Percentiles rank a stretch among this genome's conserved stretches.
Conservation (phyloP, 1,140 invertebrate species). For the Physella acuta region DNA sequence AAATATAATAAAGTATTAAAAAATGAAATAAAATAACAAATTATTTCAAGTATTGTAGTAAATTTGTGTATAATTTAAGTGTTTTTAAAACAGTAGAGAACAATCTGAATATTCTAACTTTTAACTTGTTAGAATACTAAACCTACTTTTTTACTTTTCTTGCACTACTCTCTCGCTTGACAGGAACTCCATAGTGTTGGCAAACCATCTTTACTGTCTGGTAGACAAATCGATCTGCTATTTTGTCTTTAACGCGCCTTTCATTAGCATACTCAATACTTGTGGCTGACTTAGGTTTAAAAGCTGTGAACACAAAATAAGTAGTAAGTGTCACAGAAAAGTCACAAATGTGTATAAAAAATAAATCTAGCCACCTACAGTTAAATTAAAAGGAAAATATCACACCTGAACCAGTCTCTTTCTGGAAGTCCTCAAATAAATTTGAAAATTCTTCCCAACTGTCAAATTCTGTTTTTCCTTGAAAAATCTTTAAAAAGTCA, state of each 20-base stretch:
- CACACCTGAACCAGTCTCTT: conserved; percentile 21
- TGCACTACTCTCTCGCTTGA: conserved; percentile 4
- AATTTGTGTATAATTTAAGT: neutral
- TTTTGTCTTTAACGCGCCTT: conserved; percentile 13
- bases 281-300: conserved; percentile 21
- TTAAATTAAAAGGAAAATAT: conserved; percentile 3
- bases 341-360: too few species aligned
- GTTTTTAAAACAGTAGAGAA: neutral
- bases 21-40: too few species aligned
- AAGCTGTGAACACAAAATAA: too few species aligned
- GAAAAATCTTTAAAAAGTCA: conserved; percentile 16
- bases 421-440: conserved; percentile 22
- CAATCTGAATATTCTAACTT: neutral
- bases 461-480: conserved; percentile 24
- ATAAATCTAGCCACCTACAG: too few species aligned
- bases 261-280: conserved; percentile 25
- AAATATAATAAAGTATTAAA: neutral
- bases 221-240: conserved; percentile 20
- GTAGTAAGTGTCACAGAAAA: too few species aligned
- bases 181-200: conserved; percentile 17
- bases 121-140: neutral
- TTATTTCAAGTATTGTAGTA: too few species aligned
- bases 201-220: conserved; percentile 21
- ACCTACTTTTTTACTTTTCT: conserved; percentile 13
- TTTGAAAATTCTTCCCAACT: conserved; percentile 20